Evolutionary conservation across 2,888 invertebrate genomes (phyloP).

Genomic region (Caenorhabditis uteleia): DNA sequence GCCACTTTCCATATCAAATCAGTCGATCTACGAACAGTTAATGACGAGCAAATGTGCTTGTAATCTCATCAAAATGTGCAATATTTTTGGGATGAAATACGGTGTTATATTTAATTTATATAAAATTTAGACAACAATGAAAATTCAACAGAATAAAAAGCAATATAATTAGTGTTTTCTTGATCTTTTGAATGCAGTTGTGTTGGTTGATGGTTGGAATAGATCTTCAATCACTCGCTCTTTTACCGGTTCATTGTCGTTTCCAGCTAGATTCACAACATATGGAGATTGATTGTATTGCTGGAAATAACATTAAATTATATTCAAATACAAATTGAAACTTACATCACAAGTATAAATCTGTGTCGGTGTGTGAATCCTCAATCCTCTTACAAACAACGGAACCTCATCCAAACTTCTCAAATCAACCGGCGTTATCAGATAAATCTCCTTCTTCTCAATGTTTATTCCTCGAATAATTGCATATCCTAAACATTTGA

Average conservation of each 20-base stretch:
- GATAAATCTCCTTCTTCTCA: slow-evolving; percentile 13
- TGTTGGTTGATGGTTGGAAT: slow-evolving; percentile 15
- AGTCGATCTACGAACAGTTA: slow-evolving; percentile 40
- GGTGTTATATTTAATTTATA: background rate
- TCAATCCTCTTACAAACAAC: slow-evolving; percentile 25
- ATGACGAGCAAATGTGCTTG: slow-evolving; percentile 43
- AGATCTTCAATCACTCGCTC: slow-evolving; percentile 12
- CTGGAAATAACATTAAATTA: slow-evolving; percentile 7
- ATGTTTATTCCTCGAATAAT: background rate
- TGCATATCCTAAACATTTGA: slow-evolving; percentile 31
- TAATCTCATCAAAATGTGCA: slow-evolving; percentile 9
- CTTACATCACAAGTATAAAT: slow-evolving; percentile 24
- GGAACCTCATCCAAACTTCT: slow-evolving; percentile 17
- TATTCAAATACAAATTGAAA: background rate
- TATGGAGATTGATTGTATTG: slow-evolving; percentile 26
- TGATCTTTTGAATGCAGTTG: slow-evolving; percentile 27
- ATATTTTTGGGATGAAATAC: background rate
- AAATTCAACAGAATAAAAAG: background rate
- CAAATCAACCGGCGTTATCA: slow-evolving; percentile 27
- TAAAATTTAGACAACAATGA: slow-evolving; percentile 8
- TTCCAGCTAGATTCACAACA: slow-evolving; percentile 4
- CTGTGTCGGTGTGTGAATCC: slow-evolving; percentile 21
- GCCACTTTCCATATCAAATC: slow-evolving; percentile 44
- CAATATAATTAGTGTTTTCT: slow-evolving; percentile 1
- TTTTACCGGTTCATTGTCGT: background rate